Evolutionary conservation across 2,797 vertebrate species (phyloP).

Genomic region (Hippopotamyrus pictus): DNA sequence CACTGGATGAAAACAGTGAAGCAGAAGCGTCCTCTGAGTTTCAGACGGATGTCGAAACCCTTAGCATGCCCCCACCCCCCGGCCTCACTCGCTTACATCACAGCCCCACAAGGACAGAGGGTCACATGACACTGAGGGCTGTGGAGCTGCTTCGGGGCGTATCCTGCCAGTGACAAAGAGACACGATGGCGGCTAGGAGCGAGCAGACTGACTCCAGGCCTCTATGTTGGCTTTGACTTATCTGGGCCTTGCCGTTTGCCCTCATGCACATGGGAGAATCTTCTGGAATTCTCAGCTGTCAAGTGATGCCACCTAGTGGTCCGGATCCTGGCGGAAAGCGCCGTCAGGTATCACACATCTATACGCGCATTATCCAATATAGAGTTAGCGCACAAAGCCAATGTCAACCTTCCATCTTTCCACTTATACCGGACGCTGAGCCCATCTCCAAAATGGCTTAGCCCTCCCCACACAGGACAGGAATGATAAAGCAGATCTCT

Average conservation of each 20-base stretch:
- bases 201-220: not conserved
- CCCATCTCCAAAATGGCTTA: slow-evolving; percentile 4
- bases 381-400: not conserved
- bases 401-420: not conserved
- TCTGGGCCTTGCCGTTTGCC: not conserved
- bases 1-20: not conserved
- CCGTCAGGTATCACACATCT: not conserved
- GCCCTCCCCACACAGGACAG: slow-evolving; percentile 15
- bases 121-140: not conserved
- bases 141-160: not conserved
- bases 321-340: not conserved
- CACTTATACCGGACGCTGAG: not conserved
- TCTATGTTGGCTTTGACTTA: not conserved
- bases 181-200: not conserved
- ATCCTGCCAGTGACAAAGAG: not conserved
- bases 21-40: not conserved
- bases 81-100: not conserved
- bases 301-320: not conserved
- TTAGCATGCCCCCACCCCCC: not conserved
- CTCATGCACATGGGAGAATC: not conserved
- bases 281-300: not conserved
- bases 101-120: not conserved
- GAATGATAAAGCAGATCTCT: slow-evolving; percentile 17
- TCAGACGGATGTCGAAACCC: not conserved
- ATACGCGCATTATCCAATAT: not conserved